These are phyloP conservation scores for Leptodactylus fallax DNA, from an alignment of 2,797 vertebrate genomes.

Conservation along the genomic window DNA sequence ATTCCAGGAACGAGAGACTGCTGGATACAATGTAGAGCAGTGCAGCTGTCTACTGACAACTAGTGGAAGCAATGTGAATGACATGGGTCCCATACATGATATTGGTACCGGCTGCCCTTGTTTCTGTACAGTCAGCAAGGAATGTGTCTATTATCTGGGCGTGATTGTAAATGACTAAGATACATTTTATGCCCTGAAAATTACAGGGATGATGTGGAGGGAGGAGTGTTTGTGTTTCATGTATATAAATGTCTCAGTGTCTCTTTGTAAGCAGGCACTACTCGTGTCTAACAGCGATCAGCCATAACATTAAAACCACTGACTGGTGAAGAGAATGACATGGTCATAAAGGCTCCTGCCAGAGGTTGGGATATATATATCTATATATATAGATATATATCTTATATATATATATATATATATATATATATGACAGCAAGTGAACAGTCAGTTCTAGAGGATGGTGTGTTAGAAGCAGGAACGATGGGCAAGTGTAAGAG, in stretches of 20 bases:
- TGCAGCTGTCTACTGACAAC: not conserved
- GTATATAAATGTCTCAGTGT: constrained; percentile 22
- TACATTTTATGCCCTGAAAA: not conserved
- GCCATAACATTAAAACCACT: too few species aligned
- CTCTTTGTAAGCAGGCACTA: not conserved
- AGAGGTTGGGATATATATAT: too few species aligned
- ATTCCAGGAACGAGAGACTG: not conserved
- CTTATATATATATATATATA: too few species aligned
- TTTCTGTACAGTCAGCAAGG: constrained; percentile 5
- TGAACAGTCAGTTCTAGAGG: too few species aligned
- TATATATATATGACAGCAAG: too few species aligned
- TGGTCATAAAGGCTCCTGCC: too few species aligned
- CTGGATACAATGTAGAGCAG: too few species aligned
- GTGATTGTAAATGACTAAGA: not conserved
- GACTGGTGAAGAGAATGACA: too few species aligned
- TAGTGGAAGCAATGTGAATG: constrained; percentile 17
- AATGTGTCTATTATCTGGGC: constrained; percentile 26
- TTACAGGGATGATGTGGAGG: constrained; percentile 17
- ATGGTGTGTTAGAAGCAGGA: too few species aligned
- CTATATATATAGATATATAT: too few species aligned
- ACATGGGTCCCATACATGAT: not conserved
- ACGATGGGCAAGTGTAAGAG: too few species aligned
- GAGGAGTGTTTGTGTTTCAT: constrained; percentile 15
- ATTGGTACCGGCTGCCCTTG: not conserved
- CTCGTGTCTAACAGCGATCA: not conserved